Base-by-base conservation (phyloP, 53 echinoderm and acorn worm genomes). In the Holothuria scabra region DNA sequence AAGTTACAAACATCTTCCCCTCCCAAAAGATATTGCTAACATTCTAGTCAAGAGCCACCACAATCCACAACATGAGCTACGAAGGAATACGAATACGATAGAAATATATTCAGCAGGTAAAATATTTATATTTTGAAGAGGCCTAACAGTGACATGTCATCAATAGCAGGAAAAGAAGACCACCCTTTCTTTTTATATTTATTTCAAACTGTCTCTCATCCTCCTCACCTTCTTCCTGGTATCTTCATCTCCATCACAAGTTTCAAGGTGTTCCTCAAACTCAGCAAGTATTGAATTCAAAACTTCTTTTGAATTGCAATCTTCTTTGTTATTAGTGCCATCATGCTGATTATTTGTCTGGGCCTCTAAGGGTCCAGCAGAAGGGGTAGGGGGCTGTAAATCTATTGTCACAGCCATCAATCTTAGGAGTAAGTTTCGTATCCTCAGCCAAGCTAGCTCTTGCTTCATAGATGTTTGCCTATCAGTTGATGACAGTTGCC, bases 381-480 rank as follows among this genome's bases (percentile, higher is more conserved):
- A 22, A 56, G 76, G n/a, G 21, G 11, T 26, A 24, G n/a, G 84
- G 21, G 91, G 91, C 8, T 66, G 70, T 75, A 96, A 91, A 65
- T 91, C 79, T 59, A 88, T 74, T 8, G 92, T 84, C 14, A 88
- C 94, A 6, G 93, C 94, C 5, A 96, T 85, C 46, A 83, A 59
- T 35, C 97, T 79, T 18, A 96, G 76, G 2, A 65, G 8, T 11
- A 94, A 81, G 32, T 88, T 88, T 21, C 97, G 83, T 35, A 91
- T 26, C 81, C 80, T 92, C 69, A 94, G 76, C 94, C 93, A 96
- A 21, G 86, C 56, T 48, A 72, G 90, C 79, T 92, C 93, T 58
- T 85, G 90, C 26, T 74, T 29, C 26, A 82, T 62, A 28, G 97
- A 94, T 41, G 72, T 88, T 21, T 48, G 28, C 37, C 79, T 83